Evolutionary conservation across 2,888 invertebrate genomes (phyloP).

Genomic region (Eupithecia dodoneata): DNA sequence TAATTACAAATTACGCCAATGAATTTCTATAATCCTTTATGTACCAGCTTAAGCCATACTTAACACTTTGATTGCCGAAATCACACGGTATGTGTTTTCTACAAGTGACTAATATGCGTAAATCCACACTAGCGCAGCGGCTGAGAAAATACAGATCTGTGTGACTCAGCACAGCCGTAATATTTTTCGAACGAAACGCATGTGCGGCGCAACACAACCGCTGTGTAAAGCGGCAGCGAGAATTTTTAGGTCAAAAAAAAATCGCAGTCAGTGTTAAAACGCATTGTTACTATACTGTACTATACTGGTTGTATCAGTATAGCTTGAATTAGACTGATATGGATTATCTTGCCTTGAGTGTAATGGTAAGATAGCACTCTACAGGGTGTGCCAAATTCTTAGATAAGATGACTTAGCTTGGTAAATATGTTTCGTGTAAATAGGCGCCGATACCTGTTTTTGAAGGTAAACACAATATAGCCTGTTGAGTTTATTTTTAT

Average conservation of each 20-base stretch:
- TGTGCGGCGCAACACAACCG: too few relatives aligned
- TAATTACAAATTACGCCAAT: not conserved
- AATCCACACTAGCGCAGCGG: too few relatives aligned
- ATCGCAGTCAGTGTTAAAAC: too few relatives aligned
- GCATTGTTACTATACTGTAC: too few relatives aligned
- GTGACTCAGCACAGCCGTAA: too few relatives aligned
- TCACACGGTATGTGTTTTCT: too few relatives aligned
- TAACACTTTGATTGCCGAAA: too few relatives aligned
- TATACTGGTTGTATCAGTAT: not conserved
- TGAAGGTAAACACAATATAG: not conserved
- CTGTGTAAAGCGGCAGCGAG: too few relatives aligned
- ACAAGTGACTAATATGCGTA: too few relatives aligned
- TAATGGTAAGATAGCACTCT: conserved; percentile 13
- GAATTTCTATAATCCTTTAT: not conserved
- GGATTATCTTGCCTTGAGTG: conserved; percentile 10
- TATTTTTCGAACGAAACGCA: too few relatives aligned
- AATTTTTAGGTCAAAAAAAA: too few relatives aligned
- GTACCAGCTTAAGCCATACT: not conserved
- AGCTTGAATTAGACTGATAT: not conserved
- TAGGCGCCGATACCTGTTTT: conserved; percentile 1
- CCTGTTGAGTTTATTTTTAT: conserved; percentile 5
- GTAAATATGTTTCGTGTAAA: conserved; percentile 9
- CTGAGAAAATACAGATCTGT: too few relatives aligned
- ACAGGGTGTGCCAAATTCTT: conserved; percentile 6
- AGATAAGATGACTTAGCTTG: conserved; percentile 17